Conservation (phyloP, 2,888 invertebrate species). For the Spicauda simplicius region DNA sequence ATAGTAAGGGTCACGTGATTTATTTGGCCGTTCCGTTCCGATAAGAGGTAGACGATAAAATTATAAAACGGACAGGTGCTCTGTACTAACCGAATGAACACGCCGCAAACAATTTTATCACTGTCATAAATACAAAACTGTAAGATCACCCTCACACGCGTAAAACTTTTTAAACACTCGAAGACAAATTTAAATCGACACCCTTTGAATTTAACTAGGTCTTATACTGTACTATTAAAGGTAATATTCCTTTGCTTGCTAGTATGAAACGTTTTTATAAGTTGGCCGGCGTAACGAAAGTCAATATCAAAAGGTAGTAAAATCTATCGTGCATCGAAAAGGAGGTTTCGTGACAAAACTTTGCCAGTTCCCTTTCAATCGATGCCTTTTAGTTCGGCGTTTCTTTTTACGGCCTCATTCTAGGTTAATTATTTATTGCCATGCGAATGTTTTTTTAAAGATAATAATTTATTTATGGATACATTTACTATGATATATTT, state of each 20-base stretch:
- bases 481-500: slow-evolving; percentile 22
- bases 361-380: slow-evolving; percentile 70
- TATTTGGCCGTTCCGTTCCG: slow-evolving; percentile 46
- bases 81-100: slow-evolving; percentile 68
- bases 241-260: slow-evolving; percentile 44
- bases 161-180: slow-evolving; percentile 64
- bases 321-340: slow-evolving; percentile 77
- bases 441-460: slow-evolving; percentile 50
- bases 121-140: slow-evolving; percentile 74
- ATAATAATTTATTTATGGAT: slow-evolving; percentile 33
- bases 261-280: slow-evolving; percentile 17
- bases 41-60: slow-evolving; percentile 59
- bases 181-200: slow-evolving; percentile 52
- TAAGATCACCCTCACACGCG: slow-evolving; percentile 61
- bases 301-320: slow-evolving; percentile 68
- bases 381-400: slow-evolving; percentile 67
- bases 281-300: slow-evolving; percentile 49
- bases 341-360: slow-evolving; percentile 75
- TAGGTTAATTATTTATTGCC: slow-evolving; percentile 73
- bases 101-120: slow-evolving; percentile 81
- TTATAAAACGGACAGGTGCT: slow-evolving; percentile 70
- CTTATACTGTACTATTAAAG: slow-evolving; percentile 48
- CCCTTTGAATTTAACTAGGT: slow-evolving; percentile 39
- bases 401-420: slow-evolving; percentile 53
- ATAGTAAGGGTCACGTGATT: slow-evolving; percentile 40